Evolutionary conservation across 2,888 invertebrate species (phyloP).

Genomic region (Parapristionchus giblindavisi): DNA sequence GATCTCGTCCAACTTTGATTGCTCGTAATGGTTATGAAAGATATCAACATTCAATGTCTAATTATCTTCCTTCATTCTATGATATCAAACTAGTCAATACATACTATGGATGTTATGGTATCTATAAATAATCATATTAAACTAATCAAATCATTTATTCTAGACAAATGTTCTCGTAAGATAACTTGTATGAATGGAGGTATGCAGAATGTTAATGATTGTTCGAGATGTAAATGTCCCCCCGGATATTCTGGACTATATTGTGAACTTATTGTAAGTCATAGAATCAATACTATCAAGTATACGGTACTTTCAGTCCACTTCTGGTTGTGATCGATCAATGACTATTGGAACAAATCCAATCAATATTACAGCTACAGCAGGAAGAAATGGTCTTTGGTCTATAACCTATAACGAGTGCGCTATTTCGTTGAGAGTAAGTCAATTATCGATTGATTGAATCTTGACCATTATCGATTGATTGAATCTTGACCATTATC

Average conservation of each 20-base stretch:
- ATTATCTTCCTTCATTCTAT: constrained; percentile 32
- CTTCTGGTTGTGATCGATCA: constrained; percentile 22
- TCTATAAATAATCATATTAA: too few relatives aligned
- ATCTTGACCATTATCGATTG: background rate
- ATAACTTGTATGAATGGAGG: constrained; percentile 27
- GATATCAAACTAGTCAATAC: constrained; percentile 33
- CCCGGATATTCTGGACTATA: constrained; percentile 15
- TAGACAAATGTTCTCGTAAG: constrained; percentile 29
- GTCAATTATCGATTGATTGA: background rate
- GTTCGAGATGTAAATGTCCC: constrained; percentile 24
- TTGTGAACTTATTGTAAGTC: constrained; percentile 21
- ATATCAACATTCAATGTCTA: constrained; percentile 33
- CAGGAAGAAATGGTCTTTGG: constrained; percentile 17
- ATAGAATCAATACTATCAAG: background rate
- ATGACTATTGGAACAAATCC: background rate
- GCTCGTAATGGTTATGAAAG: constrained; percentile 27
- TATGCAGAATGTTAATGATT: constrained; percentile 31
- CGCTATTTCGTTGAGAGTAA: constrained; percentile 1
- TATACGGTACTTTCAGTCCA: constrained; percentile 34
- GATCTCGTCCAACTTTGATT: constrained; percentile 26
- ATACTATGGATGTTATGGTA: constrained; percentile 37
- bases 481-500: background rate
- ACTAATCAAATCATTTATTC: background rate
- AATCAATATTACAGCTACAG: constrained; percentile 3
- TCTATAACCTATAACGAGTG: constrained; percentile 25